Base-by-base conservation (phyloP, 2,797 vertebrate genomes). In the Fistularia tabacaria region DNA sequence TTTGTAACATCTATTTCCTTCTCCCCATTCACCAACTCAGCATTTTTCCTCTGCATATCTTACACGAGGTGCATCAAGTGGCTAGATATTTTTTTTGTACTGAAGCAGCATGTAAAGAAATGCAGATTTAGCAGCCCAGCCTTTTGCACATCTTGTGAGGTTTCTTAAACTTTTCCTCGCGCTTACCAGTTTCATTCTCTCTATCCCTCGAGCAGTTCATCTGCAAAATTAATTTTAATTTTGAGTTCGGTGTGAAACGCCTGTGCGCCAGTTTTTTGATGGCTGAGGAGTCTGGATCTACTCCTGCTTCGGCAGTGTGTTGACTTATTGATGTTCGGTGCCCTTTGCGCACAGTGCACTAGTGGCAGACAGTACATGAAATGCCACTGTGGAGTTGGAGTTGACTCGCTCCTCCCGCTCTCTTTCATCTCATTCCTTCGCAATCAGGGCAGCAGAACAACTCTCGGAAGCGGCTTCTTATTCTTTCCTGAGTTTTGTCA, bases 401-500 rank as follows among this genome's bases (percentile, higher is more conserved):
- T 74, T 76, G 79, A 84, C 82, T 79, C 81, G 81, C 74, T 84
- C 14, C 65, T 66, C 63, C 68, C 51, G 50, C 78, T 72, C 78
- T 72, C 66, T 61, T 49, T 75, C 73, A 51, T 73, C 71, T 76
- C 64, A 51, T 72, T 82, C 65, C 51, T 46, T 61, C 67, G 45
- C 72, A 72, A 63, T 79, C 56, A 6, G 62, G 61, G 72, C 65
- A 58, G 49, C 53, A 41, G 63, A 74, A 72, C 50, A 56, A 71
- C 75, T 77, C 76, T 58, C 36, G 25, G 25, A 49, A 59, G 74
- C 67, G 58, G 66, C 64, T 77, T 62, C 62, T 72, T 68, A 59
- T 68, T 59, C 67, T 69, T 74, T 76, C 59, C 57, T 59, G 69
- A 74, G 69, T 69, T 80, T 73, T 69, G 73, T 77, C 71, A 73